Base-by-base conservation (phyloP, 2,888 invertebrate genomes). In the Mythimna vitellina region DNA sequence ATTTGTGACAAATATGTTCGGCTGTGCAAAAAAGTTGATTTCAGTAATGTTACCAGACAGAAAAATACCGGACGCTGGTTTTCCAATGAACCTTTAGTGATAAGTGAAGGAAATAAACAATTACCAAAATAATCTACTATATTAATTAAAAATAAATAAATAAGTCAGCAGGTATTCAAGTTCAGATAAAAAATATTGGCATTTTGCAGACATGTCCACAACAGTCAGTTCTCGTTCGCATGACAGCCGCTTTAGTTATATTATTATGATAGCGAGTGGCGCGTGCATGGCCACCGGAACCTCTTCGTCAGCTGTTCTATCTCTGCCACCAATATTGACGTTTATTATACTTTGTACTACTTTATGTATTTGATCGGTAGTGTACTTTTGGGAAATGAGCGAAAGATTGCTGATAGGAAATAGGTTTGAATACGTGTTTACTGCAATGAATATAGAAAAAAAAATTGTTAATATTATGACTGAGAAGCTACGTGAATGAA, bases 251-350 rank as follows among this genome's bases (percentile, higher is more conserved):
- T 22, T 46, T 46, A 25, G 42, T 62, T 51, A 65, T 38, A 29
- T 51, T 58, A 58, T 35, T 58, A 60, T 22, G 58, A 17, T 58
- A 60, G 38, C 25, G 38, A 14, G 20, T 1, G 14, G 17, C 58
- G 42, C 42, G 22, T 70, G 62, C 61, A 61, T 57, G 68, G 22
- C 17, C 58, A 32, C 61, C 73, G 71, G 62, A 76, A 76, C 62
- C 68, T 63, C 57, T 76, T 73, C 53, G 66, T 83, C 82, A 83
- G 49, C 76, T 73, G 68, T 65, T 54, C 32, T 54, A 54, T 71
- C 66, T 65, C 10, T 60, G 35, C 49, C 32, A 1, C 62, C 42
- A n/a, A 68, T 65, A 66, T 65, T 71, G 80, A 75, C 56, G 29
- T 73, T 69, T 68, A 72, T 73, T 49, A 66, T 56, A 9, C 57